phyloP scores from a whole-genome alignment of 2,113 vertebrate genomes.

The Datnioides undecimradiatus region DNA sequence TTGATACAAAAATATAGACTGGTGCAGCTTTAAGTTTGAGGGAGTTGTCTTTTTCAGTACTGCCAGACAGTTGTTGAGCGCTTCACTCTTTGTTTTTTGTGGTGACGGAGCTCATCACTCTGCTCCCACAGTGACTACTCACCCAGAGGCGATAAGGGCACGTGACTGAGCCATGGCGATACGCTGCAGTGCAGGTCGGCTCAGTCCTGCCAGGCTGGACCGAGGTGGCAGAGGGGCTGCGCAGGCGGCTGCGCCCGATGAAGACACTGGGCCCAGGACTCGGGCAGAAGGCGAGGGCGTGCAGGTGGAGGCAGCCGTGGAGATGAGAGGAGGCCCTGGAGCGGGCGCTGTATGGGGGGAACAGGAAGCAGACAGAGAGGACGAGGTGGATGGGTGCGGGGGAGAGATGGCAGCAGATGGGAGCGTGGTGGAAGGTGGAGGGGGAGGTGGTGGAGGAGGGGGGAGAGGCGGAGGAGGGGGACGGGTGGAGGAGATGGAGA shows the following conservation, averaged over 20 bases:
- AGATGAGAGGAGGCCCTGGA: constrained; percentile 75
- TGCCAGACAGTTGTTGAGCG: too few species aligned
- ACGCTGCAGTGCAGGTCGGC: constrained; percentile 90
- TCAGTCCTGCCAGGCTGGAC: constrained; percentile 88
- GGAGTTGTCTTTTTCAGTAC: not conserved
- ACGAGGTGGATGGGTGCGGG: constrained; percentile 54
- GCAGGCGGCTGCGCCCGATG: constrained; percentile 71
- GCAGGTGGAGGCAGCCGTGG: constrained; percentile 72
- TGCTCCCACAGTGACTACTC: too few species aligned
- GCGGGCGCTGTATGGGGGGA: not conserved
- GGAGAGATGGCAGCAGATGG: constrained; percentile 51
- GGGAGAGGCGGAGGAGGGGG: constrained; percentile 84
- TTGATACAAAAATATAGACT: too few species aligned
- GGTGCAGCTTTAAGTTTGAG: not conserved
- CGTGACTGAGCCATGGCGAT: constrained; percentile 95
- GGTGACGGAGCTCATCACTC: too few species aligned
- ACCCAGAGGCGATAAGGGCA: constrained; percentile 95
- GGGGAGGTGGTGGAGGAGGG: constrained; percentile 78
- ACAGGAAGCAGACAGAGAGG: constrained; percentile 57
- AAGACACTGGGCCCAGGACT: constrained; percentile 77
- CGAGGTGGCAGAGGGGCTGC: constrained; percentile 83
- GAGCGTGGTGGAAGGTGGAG: constrained; percentile 28
- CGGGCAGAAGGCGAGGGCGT: constrained; percentile 79
- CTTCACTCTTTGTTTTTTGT: too few species aligned
- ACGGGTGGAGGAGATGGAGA: constrained; percentile 82